Percentiles rank a stretch among this genome's conserved stretches.
Evolutionary conservation across 1,140 invertebrate genomes (phyloP).

Genomic region (Brachionus manjavacas): DNA sequence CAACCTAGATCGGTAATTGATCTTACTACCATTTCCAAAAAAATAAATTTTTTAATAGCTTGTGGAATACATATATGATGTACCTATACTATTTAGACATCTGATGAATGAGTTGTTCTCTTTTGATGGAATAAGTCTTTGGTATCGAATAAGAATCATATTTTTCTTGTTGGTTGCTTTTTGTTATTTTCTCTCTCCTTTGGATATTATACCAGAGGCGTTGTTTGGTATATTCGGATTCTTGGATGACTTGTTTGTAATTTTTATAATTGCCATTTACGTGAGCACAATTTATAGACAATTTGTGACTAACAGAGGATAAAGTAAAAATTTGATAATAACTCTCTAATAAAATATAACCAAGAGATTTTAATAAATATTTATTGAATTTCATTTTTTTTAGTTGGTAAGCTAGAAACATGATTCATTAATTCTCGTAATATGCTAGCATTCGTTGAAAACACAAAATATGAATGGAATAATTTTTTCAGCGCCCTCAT

Average conservation of each 20-base stretch:
- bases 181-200: conserved; percentile 36
- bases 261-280: conserved; percentile 29
- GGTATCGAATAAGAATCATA: conserved; percentile 20
- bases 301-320: conserved; percentile 7
- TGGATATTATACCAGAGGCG: conserved; percentile 42
- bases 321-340: not conserved
- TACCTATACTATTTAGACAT: conserved; percentile 37
- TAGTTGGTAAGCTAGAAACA: too few species aligned
- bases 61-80: conserved; percentile 37
- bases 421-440: too few species aligned
- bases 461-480: too few species aligned
- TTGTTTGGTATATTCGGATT: conserved; percentile 42
- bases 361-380: not conserved
- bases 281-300: conserved; percentile 21
- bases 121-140: not conserved
- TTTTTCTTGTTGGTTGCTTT: not conserved
- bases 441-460: too few species aligned
- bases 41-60: not conserved
- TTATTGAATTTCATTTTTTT: not conserved
- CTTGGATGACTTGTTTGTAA: conserved; percentile 29
- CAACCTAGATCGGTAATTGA: conserved; percentile 15
- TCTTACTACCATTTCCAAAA: not conserved
- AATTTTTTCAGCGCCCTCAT: too few species aligned
- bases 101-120: conserved; percentile 24
- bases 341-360: not conserved